phyloP scores from a whole-genome alignment of 2,797 vertebrate genomes.

The Sebastes matsubarae region DNA sequence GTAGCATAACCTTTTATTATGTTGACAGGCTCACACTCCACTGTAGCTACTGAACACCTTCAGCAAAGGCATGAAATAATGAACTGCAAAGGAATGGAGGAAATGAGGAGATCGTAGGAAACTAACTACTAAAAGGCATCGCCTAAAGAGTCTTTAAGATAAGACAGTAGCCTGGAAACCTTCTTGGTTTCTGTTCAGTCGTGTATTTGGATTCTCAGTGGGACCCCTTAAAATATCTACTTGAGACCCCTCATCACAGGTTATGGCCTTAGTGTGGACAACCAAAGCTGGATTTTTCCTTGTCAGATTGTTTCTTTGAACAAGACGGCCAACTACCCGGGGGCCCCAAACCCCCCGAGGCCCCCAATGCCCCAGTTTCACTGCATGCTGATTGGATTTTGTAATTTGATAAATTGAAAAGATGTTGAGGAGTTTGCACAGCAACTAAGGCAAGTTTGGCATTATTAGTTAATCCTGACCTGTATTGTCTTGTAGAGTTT shows the following conservation, averaged over 20 bases:
- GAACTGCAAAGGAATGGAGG: slow-evolving; percentile 1
- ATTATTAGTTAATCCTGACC: background rate
- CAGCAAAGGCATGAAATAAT: slow-evolving; percentile 29
- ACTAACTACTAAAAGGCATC: background rate
- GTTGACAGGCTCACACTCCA: slow-evolving; percentile 41
- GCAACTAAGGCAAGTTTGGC: background rate
- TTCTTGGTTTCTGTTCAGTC: background rate
- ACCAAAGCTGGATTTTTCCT: slow-evolving; percentile 29
- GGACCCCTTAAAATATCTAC: background rate
- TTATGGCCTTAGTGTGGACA: background rate
- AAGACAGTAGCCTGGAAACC: background rate
- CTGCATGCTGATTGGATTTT: background rate
- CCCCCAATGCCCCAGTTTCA: background rate
- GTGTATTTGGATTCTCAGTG: background rate
- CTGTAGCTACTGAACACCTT: slow-evolving; percentile 18
- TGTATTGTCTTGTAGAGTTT: background rate
- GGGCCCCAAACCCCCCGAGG: background rate
- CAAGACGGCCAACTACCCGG: background rate
- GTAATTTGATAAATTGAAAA: background rate
- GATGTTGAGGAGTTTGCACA: background rate
- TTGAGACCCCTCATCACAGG: background rate
- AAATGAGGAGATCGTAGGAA: background rate
- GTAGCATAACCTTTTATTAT: slow-evolving; percentile 44
- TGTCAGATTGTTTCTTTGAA: slow-evolving; percentile 1
- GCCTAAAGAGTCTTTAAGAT: background rate